These are phyloP conservation scores for Galeopterus variegatus DNA, from an alignment of 2,113 vertebrate genomes.

Conservation along the genomic window DNA sequence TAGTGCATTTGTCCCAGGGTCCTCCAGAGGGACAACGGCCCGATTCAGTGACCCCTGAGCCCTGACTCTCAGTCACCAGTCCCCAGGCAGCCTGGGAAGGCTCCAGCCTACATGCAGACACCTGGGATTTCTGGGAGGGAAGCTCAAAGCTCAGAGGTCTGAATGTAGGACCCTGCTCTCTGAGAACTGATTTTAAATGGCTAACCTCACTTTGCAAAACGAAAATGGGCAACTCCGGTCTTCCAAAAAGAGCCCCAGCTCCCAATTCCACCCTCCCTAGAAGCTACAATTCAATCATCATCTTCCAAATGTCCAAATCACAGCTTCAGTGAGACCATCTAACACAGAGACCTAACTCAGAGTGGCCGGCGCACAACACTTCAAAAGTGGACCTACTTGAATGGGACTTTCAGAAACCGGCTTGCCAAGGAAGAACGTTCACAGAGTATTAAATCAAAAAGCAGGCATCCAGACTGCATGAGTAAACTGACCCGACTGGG, in stretches of 20 bases:
- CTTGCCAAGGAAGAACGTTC: background rate
- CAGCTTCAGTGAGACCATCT: accelerated
- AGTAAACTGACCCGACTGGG: accelerated
- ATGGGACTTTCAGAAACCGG: accelerated
- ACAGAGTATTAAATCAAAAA: accelerated
- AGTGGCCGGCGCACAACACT: background rate
- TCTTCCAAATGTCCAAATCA: background rate
- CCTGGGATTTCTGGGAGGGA: background rate
- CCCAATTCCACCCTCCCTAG: background rate
- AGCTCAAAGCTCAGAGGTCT: background rate
- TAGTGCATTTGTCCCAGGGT: background rate
- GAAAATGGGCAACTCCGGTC: background rate
- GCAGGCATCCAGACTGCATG: background rate
- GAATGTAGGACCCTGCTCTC: background rate
- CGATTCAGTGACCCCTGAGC: conserved; percentile 10
- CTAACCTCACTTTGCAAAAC: background rate
- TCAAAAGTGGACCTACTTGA: background rate
- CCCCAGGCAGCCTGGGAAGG: background rate
- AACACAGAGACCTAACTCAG: accelerated
- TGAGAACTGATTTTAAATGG: background rate
- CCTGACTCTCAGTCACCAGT: background rate
- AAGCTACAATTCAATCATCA: background rate
- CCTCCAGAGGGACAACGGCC: background rate
- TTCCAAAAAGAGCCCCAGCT: background rate
- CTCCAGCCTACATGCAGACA: background rate